phyloP scores from a whole-genome alignment of 2,888 invertebrate species.

The Zonitis immaculata region DNA sequence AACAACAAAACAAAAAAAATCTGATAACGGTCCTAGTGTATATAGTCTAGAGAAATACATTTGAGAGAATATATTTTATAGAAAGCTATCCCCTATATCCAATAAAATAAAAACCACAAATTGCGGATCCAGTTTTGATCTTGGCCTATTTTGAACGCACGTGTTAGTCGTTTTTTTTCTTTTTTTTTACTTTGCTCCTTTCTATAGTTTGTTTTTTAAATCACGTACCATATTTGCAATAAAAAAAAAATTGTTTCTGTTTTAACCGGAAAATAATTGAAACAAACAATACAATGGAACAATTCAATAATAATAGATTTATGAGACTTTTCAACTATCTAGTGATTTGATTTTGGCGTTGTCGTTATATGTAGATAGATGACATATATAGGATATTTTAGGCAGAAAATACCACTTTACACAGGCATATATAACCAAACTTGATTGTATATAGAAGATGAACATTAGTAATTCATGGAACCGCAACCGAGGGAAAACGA shows the following conservation, averaged over 20 bases:
- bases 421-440: constrained; percentile 24
- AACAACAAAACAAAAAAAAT: too few species aligned
- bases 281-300: not conserved
- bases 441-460: constrained; percentile 36
- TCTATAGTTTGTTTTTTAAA: not conserved
- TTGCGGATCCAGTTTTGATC: not conserved
- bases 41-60: not conserved
- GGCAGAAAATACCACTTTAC: too few species aligned
- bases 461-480: constrained; percentile 42
- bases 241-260: too few species aligned
- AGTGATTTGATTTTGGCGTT: not conserved
- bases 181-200: too few species aligned
- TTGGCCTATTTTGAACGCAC: not conserved
- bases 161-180: not conserved
- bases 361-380: too few species aligned
- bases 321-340: too few species aligned
- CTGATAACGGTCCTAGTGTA: not conserved
- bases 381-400: too few species aligned
- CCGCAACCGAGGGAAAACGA: constrained; percentile 29
- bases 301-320: too few species aligned
- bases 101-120: not conserved
- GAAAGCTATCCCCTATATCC: not conserved
- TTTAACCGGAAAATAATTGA: too few species aligned
- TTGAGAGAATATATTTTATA: not conserved
- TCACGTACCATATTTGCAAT: not conserved